Evolutionary conservation across 2,113 vertebrate species (phyloP).

Genomic region (Pyxicephalus adspersus): DNA sequence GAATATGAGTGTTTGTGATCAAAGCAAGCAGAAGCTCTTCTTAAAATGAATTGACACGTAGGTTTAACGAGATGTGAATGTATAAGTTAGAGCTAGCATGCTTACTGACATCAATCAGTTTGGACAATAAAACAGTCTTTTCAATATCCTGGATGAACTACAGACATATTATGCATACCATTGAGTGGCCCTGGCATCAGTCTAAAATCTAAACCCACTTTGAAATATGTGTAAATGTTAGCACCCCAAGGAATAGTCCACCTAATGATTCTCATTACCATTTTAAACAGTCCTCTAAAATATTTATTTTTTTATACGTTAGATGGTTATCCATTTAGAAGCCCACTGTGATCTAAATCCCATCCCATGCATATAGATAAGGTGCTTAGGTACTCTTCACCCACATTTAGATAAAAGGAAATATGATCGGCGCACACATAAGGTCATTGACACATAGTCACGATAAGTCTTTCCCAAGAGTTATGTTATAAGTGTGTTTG

Average conservation of each 20-base stretch:
- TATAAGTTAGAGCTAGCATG: constrained; percentile 1
- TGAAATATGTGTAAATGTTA: constrained; percentile 41
- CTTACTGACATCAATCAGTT: constrained; percentile 31
- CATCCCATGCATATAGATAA: constrained; percentile 40
- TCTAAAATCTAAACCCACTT: constrained; percentile 5
- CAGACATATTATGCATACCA: neutral
- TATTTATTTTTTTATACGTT: constrained; percentile 23
- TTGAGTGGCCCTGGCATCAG: neutral
- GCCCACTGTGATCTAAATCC: constrained; percentile 12
- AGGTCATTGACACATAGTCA: neutral
- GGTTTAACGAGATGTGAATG: constrained; percentile 10
- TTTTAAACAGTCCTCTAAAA: constrained; percentile 35
- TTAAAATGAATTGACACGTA: constrained; percentile 32
- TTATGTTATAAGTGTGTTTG: neutral
- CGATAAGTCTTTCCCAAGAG: neutral
- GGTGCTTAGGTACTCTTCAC: neutral
- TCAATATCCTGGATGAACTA: neutral
- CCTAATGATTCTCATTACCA: constrained; percentile 32
- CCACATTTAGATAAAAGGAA: constrained; percentile 6
- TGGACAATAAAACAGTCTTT: neutral
- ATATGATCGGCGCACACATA: neutral
- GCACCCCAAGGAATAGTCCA: constrained; percentile 11
- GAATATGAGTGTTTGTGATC: constrained; percentile 44
- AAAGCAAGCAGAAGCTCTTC: constrained; percentile 35
- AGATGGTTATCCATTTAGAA: constrained; percentile 5